A percentile compares a stretch with the other conserved stretches of the same genome.
phyloP scores from a whole-genome alignment of 2,113 vertebrate species.

The Neomonachus schauinslandi region DNA sequence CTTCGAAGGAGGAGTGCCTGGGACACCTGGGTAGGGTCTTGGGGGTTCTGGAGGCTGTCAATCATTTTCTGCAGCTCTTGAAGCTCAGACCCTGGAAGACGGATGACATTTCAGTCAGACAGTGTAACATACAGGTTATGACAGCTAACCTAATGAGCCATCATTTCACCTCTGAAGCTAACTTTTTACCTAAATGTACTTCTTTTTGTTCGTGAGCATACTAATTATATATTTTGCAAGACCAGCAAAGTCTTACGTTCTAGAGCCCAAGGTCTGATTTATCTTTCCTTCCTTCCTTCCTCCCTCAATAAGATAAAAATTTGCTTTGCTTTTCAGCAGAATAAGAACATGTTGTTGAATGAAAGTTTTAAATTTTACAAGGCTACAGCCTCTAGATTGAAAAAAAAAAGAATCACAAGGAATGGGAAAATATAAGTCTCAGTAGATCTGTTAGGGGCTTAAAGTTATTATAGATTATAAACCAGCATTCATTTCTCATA shows the following conservation, averaged over 20 bases:
- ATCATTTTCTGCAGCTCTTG: conserved; percentile 86
- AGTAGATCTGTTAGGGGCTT: not conserved
- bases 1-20: conserved; percentile 82
- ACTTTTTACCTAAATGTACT: not conserved
- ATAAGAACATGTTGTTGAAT: conserved; percentile 46
- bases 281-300: conserved; percentile 47
- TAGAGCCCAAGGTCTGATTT: conserved; percentile 12
- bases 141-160: not conserved
- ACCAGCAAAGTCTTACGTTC: conserved; percentile 34
- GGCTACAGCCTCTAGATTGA: not conserved
- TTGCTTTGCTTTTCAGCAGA: not conserved
- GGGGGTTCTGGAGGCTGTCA: conserved; percentile 81
- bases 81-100: conserved; percentile 84
- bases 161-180: not conserved
- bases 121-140: not conserved
- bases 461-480: not conserved
- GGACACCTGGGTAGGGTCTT: conserved; percentile 81
- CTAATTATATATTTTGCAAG: conserved; percentile 55
- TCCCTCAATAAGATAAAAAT: not conserved
- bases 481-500: not conserved
- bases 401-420: conserved; percentile 1
- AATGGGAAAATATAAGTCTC: conserved; percentile 13
- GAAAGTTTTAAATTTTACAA: conserved; percentile 37
- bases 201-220: not conserved
- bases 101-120: not conserved